phyloP scores from a whole-genome alignment of 2,113 vertebrate genomes.

The Orthonyx spaldingii region DNA sequence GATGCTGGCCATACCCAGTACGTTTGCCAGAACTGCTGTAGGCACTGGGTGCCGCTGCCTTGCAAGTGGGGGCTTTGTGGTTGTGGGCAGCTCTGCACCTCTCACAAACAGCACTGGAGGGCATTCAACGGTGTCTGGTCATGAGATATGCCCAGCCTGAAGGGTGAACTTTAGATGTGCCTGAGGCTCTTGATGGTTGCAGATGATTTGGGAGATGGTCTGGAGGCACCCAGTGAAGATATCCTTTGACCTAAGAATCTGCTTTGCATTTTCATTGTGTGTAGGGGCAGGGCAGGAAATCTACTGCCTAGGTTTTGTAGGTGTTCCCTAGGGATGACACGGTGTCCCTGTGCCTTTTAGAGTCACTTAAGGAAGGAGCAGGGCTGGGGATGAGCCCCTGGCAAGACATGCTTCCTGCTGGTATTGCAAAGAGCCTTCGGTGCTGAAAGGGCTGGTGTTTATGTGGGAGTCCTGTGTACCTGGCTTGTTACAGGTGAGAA shows the following conservation, averaged over 20 bases:
- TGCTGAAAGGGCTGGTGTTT: not conserved
- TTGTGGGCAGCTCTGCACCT: not conserved
- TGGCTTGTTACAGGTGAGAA: not conserved
- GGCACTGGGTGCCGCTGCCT: not conserved
- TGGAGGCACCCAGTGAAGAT: not conserved
- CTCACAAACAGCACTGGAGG: not conserved
- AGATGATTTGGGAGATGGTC: not conserved
- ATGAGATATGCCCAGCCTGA: not conserved
- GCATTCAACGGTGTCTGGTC: accelerated
- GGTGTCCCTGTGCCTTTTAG: not conserved
- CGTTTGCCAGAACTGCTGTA: accelerated
- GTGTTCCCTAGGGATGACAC: not conserved
- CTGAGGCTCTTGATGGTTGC: not conserved
- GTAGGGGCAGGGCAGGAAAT: not conserved
- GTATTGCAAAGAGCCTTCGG: not conserved
- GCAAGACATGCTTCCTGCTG: not conserved
- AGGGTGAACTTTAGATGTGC: not conserved
- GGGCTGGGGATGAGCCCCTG: not conserved
- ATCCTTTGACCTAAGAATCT: not conserved
- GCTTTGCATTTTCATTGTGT: accelerated
- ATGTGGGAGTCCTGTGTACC: not conserved
- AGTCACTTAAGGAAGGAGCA: not conserved
- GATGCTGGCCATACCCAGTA: accelerated
- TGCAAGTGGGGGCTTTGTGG: accelerated
- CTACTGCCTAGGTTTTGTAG: not conserved